Conservation (phyloP, 2,113 vertebrate genomes). For the Boulengeromyrus knoepffleri region DNA sequence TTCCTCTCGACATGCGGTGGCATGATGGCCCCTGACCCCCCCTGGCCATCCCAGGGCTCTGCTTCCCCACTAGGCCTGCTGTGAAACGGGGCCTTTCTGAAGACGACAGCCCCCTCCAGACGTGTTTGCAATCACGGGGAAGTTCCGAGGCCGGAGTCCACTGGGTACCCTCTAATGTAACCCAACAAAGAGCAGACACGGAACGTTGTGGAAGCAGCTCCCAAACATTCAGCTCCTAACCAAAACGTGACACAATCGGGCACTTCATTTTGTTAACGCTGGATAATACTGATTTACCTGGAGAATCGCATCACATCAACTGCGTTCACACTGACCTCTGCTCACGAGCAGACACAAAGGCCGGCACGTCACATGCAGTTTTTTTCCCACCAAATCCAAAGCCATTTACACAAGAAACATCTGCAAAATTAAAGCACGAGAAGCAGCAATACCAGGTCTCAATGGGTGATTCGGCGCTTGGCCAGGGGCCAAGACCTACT, state of each 20-base stretch:
- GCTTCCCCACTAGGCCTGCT: not conserved
- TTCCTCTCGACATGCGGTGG: slow-evolving; percentile 16
- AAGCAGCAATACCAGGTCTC: not conserved
- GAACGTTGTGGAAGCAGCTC: not conserved
- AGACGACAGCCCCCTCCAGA: not conserved
- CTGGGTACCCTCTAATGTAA: not conserved
- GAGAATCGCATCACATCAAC: not conserved
- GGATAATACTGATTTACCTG: not conserved
- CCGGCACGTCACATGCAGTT: not conserved
- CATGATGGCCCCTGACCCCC: not conserved
- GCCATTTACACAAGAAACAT: not conserved
- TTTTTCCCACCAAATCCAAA: not conserved
- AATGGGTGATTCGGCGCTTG: not conserved
- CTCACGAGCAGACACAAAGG: not conserved
- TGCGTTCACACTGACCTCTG: not conserved
- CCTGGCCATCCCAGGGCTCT: not conserved
- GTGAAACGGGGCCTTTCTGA: not conserved
- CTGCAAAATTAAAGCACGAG: not conserved
- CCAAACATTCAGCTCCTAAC: not conserved
- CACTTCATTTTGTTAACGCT: not conserved
- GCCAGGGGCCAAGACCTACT: not conserved
- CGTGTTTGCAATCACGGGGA: not conserved
- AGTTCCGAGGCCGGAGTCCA: not conserved
- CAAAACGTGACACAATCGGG: not conserved
- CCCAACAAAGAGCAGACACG: not conserved